Base-by-base conservation (phyloP, 2,113 vertebrate genomes). In the Octodon degus region DNA sequence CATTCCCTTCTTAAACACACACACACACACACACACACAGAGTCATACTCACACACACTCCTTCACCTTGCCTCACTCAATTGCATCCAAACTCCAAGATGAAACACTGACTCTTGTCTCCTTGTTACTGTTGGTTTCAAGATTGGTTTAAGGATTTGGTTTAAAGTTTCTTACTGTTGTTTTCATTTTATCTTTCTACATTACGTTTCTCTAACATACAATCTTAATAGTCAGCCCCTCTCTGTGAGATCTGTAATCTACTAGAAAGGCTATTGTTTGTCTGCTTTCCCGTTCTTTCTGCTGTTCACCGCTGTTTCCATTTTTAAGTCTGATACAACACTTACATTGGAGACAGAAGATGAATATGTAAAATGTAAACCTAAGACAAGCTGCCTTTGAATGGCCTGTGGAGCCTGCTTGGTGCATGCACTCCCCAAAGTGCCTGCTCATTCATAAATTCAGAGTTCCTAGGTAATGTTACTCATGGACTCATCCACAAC, bases 361-460 rank as follows among this genome's bases (percentile, higher is more conserved):
- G 30, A 94, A 81, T 74, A 90, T 81, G 93, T 63, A 55, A 94
- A 90, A 97, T 97, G 93, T 82, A 95, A 97, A 96, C 96, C 93
- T 86, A 83, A 90, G 79, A 77, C 77, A 93, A 92, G 82, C 88
- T 83, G 70, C 93, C 88, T 96, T 91, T 50, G 92, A 96, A 74
- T 88, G 77, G 93, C 92, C 70, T 60, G 88, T 79, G 50, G 47
- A 24, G 2, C 16, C 85, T 53, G 60, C 58, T 95, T 85, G 74
- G 40, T 34, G 67, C 37, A 79, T 50, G 62, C 87, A 70, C 81
- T 92, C 93, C 94, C 93, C 95, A 63, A 92, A 92, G 88, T 60
- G 77, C 82, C 96, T 67, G 40, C 89, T 86, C 90, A 91, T 97
- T 97, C 96, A 97, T 92, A 97, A 97, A 97, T 95, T 95, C 79